A percentile compares a stretch with the other conserved stretches of the same genome.
phyloP scores from a whole-genome alignment of 2,113 vertebrate species.

The Caranx ignobilis region DNA sequence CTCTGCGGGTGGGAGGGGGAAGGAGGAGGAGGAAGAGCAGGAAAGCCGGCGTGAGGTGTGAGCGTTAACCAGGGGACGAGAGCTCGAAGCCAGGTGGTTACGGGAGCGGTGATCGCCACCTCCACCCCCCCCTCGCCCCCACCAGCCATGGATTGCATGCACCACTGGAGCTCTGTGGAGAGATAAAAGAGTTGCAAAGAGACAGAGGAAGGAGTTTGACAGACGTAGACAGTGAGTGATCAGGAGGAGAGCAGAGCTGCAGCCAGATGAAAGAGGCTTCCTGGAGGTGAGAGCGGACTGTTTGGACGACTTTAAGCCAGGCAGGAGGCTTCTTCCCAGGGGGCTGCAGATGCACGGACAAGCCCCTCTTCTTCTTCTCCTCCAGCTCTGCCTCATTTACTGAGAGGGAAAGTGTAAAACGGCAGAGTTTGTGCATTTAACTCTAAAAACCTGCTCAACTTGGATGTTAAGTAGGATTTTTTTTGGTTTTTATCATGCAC shows the following conservation, averaged over 20 bases:
- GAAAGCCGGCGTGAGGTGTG: constrained; percentile 81
- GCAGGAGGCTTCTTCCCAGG: constrained; percentile 44
- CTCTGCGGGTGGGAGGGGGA: constrained; percentile 83
- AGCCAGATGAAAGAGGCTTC: constrained; percentile 41
- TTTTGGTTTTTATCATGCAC: neutral
- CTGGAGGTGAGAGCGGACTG: constrained; percentile 44
- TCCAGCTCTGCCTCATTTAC: constrained; percentile 13
- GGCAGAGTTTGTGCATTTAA: constrained; percentile 24
- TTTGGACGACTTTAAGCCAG: constrained; percentile 53
- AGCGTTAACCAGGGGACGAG: constrained; percentile 71
- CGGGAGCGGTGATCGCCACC: constrained; percentile 69
- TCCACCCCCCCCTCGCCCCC: constrained; percentile 63
- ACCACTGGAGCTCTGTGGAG: constrained; percentile 41
- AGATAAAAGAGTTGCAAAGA: constrained; percentile 62
- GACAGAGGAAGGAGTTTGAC: constrained; percentile 54
- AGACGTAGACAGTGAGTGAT: constrained; percentile 30
- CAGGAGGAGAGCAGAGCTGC: constrained; percentile 40
- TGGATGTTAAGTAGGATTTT: constrained; percentile 19
- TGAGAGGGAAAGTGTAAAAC: constrained; percentile 26
- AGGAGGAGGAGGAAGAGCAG: constrained; percentile 28
- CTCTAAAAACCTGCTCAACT: constrained; percentile 29
- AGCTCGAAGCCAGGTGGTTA: constrained; percentile 56
- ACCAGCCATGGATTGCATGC: constrained; percentile 66
- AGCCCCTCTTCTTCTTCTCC: constrained; percentile 37
- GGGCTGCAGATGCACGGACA: constrained; percentile 60